Evolutionary conservation across 2,888 invertebrate genomes (phyloP).

Genomic region (Malthinus seriepunctatus): DNA sequence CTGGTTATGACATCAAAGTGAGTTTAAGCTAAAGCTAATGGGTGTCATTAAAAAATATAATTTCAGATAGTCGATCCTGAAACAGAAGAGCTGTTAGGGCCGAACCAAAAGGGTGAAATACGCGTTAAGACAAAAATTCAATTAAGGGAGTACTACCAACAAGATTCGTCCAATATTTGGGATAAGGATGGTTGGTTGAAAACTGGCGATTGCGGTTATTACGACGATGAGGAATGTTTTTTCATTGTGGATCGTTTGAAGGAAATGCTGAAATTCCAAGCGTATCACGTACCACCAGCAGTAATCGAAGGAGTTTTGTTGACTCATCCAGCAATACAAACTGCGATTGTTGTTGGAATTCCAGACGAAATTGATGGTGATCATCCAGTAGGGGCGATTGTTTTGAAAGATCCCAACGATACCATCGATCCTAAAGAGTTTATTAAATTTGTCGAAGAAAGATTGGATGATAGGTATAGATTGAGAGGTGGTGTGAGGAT

Average conservation of each 20-base stretch:
- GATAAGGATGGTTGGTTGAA: conserved; percentile 56
- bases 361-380: conserved; percentile 48
- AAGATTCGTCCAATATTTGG: conserved; percentile 53
- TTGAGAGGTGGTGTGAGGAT: conserved; percentile 34
- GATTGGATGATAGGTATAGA: conserved; percentile 32
- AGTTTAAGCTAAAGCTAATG: not conserved
- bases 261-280: conserved; percentile 57
- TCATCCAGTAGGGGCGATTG: conserved; percentile 44
- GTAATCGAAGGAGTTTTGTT: conserved; percentile 43
- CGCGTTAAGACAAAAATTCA: conserved; percentile 53
- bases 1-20: conserved; percentile 45
- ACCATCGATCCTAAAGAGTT: conserved; percentile 13
- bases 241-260: conserved; percentile 59
- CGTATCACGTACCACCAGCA: conserved; percentile 55
- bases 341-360: conserved; percentile 44
- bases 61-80: conserved; percentile 53
- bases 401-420: conserved; percentile 33
- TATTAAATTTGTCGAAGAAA: conserved; percentile 29
- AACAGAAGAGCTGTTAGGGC: conserved; percentile 52
- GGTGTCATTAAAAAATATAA: conserved; percentile 51
- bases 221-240: conserved; percentile 56
- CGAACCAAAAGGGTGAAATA: conserved; percentile 58
- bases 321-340: conserved; percentile 43
- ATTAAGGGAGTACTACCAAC: conserved; percentile 56
- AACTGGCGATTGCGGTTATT: conserved; percentile 59